Percentiles rank a stretch among this genome's conserved stretches.
phyloP scores from a whole-genome alignment of 2,888 invertebrate genomes.

The Pogonocherus hispidulus region DNA sequence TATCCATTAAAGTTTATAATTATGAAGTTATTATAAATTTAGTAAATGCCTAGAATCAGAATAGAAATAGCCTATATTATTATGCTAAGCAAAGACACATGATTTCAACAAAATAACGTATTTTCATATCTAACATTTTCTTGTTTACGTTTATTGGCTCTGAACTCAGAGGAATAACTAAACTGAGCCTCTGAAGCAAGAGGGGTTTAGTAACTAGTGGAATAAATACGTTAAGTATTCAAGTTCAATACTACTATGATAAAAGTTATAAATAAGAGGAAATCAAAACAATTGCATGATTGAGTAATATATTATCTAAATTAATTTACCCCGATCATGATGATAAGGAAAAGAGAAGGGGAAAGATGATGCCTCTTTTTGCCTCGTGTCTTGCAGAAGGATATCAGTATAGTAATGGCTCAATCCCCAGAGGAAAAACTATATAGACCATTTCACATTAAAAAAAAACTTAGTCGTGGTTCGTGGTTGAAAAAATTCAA shows the following conservation, averaged over 20 bases:
- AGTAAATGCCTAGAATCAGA: no score
- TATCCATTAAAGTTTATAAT: no score
- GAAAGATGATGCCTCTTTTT: neutral
- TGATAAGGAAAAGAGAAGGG: neutral
- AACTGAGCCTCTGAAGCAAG: no score
- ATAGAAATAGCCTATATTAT: no score
- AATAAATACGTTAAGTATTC: neutral
- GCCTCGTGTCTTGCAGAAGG: neutral
- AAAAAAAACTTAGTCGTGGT: slow-evolving; percentile 6
- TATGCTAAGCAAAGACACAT: no score
- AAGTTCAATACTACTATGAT: slow-evolving; percentile 16
- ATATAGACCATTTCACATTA: neutral
- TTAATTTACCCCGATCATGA: neutral
- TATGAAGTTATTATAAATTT: no score
- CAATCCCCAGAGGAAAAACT: neutral
- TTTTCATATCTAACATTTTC: no score
- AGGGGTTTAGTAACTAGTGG: slow-evolving; percentile 2
- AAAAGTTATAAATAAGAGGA: neutral
- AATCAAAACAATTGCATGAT: neutral
- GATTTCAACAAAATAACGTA: no score
- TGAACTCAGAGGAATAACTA: no score
- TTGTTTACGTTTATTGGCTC: no score
- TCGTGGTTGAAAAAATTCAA: neutral
- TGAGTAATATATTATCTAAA: slow-evolving; percentile 3
- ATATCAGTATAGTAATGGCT: neutral